These are phyloP conservation scores for Nephrotoma appendiculata DNA, from an alignment of 2,888 invertebrate species.

Conservation along the genomic window DNA sequence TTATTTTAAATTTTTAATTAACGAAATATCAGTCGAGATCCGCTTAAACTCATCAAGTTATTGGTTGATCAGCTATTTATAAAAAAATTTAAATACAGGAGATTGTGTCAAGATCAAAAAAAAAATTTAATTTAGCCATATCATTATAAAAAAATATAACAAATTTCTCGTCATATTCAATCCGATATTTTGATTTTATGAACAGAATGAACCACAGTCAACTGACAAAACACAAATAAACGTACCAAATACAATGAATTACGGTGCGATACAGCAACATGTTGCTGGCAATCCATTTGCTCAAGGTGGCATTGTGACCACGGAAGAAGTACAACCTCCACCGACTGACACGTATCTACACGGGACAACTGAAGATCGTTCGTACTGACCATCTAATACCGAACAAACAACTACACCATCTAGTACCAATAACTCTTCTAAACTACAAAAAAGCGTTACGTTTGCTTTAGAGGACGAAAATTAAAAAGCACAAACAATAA, in stretches of 20 bases:
- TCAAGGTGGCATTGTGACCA: constrained; percentile 32
- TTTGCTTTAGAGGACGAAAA: neutral
- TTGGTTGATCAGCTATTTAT: no score
- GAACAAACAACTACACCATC: neutral
- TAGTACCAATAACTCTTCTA: neutral
- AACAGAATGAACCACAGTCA: constrained; percentile 14
- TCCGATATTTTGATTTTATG: neutral
- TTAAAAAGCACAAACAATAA: neutral
- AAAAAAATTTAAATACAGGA: no score
- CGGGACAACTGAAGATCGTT: constrained; percentile 33
- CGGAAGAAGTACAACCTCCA: constrained; percentile 49
- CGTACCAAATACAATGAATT: constrained; percentile 36
- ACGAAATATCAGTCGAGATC: no score
- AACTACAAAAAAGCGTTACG: constrained; percentile 4
- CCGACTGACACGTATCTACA: constrained; percentile 43
- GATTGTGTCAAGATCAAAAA: no score
- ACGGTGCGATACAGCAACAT: constrained; percentile 41
- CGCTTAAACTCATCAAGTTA: no score
- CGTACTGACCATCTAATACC: neutral
- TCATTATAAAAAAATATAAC: neutral
- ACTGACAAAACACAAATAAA: constrained; percentile 26
- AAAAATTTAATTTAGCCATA: neutral
- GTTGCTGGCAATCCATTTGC: constrained; percentile 40
- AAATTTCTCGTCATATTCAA: neutral
- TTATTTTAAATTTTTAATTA: no score